phyloP scores from a whole-genome alignment of 2,888 invertebrate species.

The Augochlorella aurata region DNA sequence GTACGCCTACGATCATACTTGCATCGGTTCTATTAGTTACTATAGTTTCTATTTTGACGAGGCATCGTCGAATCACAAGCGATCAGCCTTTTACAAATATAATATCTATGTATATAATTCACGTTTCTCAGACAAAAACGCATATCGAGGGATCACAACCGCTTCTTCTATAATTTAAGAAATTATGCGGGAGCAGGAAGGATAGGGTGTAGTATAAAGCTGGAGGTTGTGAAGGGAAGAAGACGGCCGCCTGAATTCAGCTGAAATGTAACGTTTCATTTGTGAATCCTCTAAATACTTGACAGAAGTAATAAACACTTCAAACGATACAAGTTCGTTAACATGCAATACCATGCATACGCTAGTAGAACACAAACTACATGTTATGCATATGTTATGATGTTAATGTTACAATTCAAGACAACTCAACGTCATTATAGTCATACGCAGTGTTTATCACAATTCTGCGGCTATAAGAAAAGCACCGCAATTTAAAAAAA shows the following conservation, averaged over 20 bases:
- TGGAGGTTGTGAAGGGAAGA: conserved; percentile 30
- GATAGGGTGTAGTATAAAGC: conserved; percentile 1
- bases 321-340: conserved; percentile 42
- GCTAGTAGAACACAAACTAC: background rate
- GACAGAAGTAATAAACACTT: conserved; percentile 35
- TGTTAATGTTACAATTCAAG: background rate
- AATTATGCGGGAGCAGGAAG: conserved; percentile 29
- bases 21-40: background rate
- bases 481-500: no score
- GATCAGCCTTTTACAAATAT: conserved; percentile 68
- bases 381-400: background rate
- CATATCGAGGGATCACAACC: conserved; percentile 68
- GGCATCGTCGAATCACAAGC: conserved; percentile 62
- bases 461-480: background rate
- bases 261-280: conserved; percentile 26
- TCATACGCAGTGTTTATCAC: background rate
- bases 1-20: conserved; percentile 16
- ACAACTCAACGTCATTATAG: background rate
- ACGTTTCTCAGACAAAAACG: conserved; percentile 64
- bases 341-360: conserved; percentile 1
- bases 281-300: conserved; percentile 27
- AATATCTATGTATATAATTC: conserved; percentile 70
- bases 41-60: conserved; percentile 29
- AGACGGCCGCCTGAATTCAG: conserved; percentile 27
- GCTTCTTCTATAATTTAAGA: conserved; percentile 58